A percentile compares a stretch with the other conserved stretches of the same genome.
Conservation (phyloP, 2,888 invertebrate species). For the Sepioteuthis lessoniana region DNA sequence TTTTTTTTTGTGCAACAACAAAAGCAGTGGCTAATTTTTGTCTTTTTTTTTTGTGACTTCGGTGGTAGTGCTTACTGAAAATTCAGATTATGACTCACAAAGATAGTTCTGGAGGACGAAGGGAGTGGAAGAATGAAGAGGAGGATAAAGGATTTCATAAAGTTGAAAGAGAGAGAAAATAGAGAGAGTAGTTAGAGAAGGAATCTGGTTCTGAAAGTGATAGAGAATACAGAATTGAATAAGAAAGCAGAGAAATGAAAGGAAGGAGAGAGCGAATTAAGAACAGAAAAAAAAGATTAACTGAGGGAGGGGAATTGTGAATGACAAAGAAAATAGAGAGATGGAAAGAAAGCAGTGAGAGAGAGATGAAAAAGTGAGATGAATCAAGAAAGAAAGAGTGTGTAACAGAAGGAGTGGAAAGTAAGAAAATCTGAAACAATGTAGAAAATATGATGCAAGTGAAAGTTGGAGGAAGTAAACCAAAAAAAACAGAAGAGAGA, state of each 20-base stretch:
- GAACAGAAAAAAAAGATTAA: too few relatives aligned
- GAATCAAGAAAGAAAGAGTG: too few relatives aligned
- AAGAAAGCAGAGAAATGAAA: neutral
- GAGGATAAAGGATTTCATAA: neutral
- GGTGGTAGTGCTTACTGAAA: neutral
- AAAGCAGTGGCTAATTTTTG: neutral
- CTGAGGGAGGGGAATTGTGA: too few relatives aligned
- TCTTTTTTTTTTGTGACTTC: neutral
- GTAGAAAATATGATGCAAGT: too few relatives aligned
- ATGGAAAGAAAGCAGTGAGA: too few relatives aligned
- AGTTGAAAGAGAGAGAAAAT: neutral
- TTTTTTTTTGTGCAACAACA: neutral
- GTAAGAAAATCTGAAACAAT: too few relatives aligned
- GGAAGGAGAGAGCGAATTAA: neutral
- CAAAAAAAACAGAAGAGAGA: neutral
- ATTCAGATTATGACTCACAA: neutral
- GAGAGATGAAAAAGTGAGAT: too few relatives aligned
- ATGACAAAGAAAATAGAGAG: too few relatives aligned
- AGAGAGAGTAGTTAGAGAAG: neutral
- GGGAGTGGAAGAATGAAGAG: neutral
- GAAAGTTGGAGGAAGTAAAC: too few relatives aligned
- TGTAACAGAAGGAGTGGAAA: too few relatives aligned
- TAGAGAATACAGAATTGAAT: too few relatives aligned
- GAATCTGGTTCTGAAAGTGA: too few relatives aligned
- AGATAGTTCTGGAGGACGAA: neutral